Evolutionary conservation across 1,140 invertebrate genomes (phyloP), one percentile per base, ranked within the genome.

Genomic region (Bombus cullumanus): DNA sequence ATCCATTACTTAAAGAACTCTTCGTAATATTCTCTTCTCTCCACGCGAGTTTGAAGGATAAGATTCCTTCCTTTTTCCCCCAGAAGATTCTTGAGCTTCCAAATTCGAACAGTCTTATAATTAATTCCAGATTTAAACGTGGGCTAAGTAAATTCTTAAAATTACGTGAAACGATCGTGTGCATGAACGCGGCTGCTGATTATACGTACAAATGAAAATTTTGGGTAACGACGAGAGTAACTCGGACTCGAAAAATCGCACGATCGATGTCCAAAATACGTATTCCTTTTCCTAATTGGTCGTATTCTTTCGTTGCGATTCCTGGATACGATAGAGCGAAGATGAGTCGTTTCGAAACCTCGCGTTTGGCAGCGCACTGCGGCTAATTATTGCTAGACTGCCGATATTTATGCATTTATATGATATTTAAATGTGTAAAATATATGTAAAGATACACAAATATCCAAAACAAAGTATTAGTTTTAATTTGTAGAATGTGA

Each of bases 71-170:
- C 3, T 37, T 37, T 25, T 13, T 22, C 1, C 34, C 34, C 1
- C 43, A 31, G 31, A 22, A 53, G 41, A 69, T 80, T 80, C 43
- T 31, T n/a, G 31, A 69, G 78, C 64, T 69, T 69, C 41, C 41
- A 69, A 69, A 69, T 68, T 68, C 34, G 34, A 80, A 69, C 64
- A 69, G 64, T 37, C 64, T 69, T 69, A 37, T 22, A 34, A 53
- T 47, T 53, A 69, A 80, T 53, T 53, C 43, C 25, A 69, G 41
- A 39, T 18, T 43, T 22, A 18, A 68, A 68, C 8, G 0, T 18
- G 15, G 64, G 8, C 15, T 66, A 43, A 66, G 41, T 53, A 69
- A 57, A 28, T 69, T 18, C 12, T n/a, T 41, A 47, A 37, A 39
- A 47, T 66, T 15, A 34, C 31, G 43, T 22, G 31, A 69, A 57